Conservation (phyloP, 2,113 vertebrate genomes). For the Cinclus mexicanus region DNA sequence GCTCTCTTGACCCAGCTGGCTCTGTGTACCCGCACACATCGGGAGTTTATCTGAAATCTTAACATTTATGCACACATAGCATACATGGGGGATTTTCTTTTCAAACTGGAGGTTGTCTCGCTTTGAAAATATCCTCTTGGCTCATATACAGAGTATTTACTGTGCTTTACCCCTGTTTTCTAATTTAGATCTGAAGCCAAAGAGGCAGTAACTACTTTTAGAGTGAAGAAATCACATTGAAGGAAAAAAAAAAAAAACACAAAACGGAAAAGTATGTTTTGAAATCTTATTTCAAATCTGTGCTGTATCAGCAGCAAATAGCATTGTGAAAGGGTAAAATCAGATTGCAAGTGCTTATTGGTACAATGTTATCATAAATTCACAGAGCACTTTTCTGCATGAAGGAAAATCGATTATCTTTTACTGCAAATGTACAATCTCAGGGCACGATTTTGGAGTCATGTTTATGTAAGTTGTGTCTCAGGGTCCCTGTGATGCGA, state of each 20-base stretch:
- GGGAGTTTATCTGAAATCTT: not conserved
- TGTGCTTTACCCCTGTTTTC: not conserved
- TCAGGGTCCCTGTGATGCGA: fast-evolving
- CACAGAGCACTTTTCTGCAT: not conserved
- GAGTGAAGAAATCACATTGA: not conserved
- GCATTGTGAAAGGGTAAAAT: not conserved
- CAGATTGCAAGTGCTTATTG: not conserved
- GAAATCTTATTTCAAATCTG: not conserved
- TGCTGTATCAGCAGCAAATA: not conserved
- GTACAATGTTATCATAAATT: not conserved
- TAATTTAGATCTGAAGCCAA: not conserved
- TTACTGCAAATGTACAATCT: not conserved
- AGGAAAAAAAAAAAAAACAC: not conserved
- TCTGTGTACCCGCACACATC: fast-evolving
- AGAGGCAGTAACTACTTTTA: not conserved
- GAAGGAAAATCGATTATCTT: not conserved
- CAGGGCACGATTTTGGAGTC: not conserved
- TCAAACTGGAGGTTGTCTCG: not conserved
- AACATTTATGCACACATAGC: not conserved
- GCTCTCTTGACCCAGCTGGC: not conserved
- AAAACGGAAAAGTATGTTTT: not conserved
- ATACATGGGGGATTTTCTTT: not conserved
- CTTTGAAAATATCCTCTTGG: not conserved
- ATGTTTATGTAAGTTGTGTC: fast-evolving
- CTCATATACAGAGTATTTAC: not conserved